Evolutionary conservation across 2,113 vertebrate genomes (phyloP).

Genomic region (Saccopteryx bilineata): DNA sequence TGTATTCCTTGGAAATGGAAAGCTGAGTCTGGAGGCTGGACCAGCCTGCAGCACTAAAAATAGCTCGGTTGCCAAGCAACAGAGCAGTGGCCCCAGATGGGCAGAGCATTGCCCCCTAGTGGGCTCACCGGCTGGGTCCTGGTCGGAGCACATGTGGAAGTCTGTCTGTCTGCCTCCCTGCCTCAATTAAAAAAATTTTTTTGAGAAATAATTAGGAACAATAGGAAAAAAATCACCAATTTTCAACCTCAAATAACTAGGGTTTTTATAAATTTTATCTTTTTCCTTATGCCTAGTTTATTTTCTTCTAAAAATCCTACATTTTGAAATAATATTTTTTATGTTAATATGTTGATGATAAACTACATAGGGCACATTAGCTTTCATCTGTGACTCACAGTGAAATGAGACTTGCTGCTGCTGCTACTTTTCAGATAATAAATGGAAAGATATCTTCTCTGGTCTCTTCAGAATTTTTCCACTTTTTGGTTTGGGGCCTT

Average conservation of each 20-base stretch:
- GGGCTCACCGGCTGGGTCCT: no score
- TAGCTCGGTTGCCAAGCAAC: no score
- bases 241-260: neutral
- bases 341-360: neutral
- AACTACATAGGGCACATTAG: neutral
- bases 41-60: no score
- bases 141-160: no score
- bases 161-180: no score
- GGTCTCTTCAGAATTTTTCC: neutral
- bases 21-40: neutral
- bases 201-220: conserved; percentile 32
- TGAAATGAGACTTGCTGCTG: neutral
- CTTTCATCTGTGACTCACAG: neutral
- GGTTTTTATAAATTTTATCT: conserved; percentile 4
- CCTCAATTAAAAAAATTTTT: neutral
- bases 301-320: neutral
- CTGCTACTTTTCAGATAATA: neutral
- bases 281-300: neutral
- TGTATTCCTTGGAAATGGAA: neutral
- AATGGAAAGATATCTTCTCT: neutral
- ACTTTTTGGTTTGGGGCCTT: neutral
- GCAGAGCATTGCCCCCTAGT: no score
- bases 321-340: neutral
- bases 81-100: no score
- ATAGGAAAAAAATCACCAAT: neutral